phyloP scores from a whole-genome alignment of 2,888 invertebrate species.

The Operophtera brumata region DNA sequence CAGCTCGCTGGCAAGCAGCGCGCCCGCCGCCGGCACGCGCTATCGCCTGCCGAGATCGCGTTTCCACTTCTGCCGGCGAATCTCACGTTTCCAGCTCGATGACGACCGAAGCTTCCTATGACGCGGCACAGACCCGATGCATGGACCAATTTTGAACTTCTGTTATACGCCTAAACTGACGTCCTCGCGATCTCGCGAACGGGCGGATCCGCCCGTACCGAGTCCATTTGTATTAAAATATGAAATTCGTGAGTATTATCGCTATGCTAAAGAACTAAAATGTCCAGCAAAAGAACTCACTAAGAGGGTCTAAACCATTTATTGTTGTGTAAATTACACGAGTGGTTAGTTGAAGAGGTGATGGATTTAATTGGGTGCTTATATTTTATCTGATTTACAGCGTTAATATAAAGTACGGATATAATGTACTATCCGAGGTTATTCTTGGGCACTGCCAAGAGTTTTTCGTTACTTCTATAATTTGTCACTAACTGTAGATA shows the following conservation, averaged over 20 bases:
- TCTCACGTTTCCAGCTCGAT: constrained; percentile 61
- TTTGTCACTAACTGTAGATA: constrained; percentile 33
- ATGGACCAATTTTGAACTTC: constrained; percentile 77
- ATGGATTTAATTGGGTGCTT: constrained; percentile 71
- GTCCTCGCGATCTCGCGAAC: constrained; percentile 63
- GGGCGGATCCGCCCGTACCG: constrained; percentile 53
- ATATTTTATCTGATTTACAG: constrained; percentile 67
- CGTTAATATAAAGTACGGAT: constrained; percentile 51
- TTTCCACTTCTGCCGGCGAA: constrained; percentile 73
- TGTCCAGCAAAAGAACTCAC: constrained; percentile 49
- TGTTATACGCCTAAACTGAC: constrained; percentile 66
- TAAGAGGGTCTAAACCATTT: constrained; percentile 44
- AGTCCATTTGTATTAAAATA: constrained; percentile 65
- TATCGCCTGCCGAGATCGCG: constrained; percentile 54
- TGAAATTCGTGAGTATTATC: constrained; percentile 51
- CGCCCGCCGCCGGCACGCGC: constrained; percentile 30
- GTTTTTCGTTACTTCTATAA: constrained; percentile 17
- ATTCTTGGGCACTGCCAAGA: constrained; percentile 31
- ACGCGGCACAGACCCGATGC: constrained; percentile 57
- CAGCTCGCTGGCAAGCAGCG: constrained; percentile 61
- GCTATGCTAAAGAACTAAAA: constrained; percentile 47
- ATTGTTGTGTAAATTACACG: constrained; percentile 45
- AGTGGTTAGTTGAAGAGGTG: constrained; percentile 57
- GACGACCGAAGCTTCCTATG: constrained; percentile 69
- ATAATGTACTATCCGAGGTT: constrained; percentile 58